Conservation (phyloP, 2,113 vertebrate species). For the Tragelaphus strepsiceros region DNA sequence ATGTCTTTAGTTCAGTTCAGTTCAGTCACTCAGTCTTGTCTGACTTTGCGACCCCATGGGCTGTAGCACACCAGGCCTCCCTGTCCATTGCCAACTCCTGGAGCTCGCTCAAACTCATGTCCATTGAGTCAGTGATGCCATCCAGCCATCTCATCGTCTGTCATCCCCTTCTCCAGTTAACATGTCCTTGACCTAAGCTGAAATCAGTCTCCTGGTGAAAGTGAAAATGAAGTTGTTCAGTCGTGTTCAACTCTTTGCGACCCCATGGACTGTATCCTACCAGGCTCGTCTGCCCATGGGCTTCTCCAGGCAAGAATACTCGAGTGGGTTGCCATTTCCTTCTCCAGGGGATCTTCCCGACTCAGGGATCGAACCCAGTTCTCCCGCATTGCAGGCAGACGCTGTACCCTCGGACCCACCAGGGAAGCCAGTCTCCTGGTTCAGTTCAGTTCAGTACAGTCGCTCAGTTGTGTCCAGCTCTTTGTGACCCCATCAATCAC, state of each 20-base stretch:
- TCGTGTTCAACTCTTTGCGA: not conserved
- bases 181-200: not conserved
- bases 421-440: not conserved
- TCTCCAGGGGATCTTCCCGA: rapidly evolving
- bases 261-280: not conserved
- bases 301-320: not conserved
- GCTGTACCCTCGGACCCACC: not conserved
- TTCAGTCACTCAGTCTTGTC: not conserved
- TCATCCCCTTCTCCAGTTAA: not conserved
- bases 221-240: not conserved
- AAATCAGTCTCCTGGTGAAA: not conserved
- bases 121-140: not conserved
- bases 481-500: too few relatives aligned
- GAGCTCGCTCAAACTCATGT: not conserved
- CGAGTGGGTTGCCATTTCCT: not conserved
- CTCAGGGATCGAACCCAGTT: not conserved
- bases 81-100: not conserved
- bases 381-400: not conserved
- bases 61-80: not conserved
- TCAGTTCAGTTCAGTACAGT: too few relatives aligned
- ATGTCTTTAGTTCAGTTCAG: not conserved
- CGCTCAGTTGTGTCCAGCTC: too few relatives aligned
- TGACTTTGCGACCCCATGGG: rapidly evolving
- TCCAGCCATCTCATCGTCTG: not conserved
- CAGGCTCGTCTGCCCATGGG: not conserved